A percentile compares a stretch with the other conserved stretches of the same genome.
These are phyloP conservation scores for Hippopotamyrus pictus DNA, from an alignment of 2,797 vertebrate genomes.

Conservation along the genomic window DNA sequence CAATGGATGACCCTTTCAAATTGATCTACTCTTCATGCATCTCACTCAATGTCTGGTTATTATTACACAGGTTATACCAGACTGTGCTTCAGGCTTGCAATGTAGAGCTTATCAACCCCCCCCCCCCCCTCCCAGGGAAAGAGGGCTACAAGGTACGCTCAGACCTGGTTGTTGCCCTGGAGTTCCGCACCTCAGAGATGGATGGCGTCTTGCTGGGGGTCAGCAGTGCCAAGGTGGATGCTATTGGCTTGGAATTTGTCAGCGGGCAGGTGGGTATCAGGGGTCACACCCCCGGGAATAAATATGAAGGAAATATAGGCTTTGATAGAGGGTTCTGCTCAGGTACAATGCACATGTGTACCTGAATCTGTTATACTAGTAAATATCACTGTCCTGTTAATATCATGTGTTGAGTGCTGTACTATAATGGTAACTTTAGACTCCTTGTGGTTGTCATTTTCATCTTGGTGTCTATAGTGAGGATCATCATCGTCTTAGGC, in stretches of 20 bases:
- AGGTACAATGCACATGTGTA: not conserved
- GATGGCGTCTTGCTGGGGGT: slow-evolving; percentile 77
- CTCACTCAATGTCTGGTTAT: no score
- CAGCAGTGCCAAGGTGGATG: slow-evolving; percentile 87
- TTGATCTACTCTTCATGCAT: not conserved
- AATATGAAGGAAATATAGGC: not conserved
- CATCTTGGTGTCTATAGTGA: not conserved
- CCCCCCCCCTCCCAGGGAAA: slow-evolving; percentile 58
- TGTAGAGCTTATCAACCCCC: not conserved
- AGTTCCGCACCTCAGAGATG: slow-evolving; percentile 70
- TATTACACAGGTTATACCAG: not conserved
- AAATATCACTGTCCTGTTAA: not conserved
- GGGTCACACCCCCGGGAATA: not conserved
- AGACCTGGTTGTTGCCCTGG: slow-evolving; percentile 74
- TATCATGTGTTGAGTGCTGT: not conserved
- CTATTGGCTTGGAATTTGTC: slow-evolving; percentile 81
- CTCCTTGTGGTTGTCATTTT: not conserved
- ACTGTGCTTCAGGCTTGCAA: not conserved
- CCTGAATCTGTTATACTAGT: not conserved
- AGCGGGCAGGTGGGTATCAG: slow-evolving; percentile 72
- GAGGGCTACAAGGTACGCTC: slow-evolving; percentile 86
- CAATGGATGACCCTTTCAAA: not conserved
- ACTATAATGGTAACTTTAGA: not conserved
- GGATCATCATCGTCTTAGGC: not conserved
- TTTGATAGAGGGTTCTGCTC: not conserved